Evolutionary conservation across 1,140 invertebrate species (phyloP).

Genomic region (Sarcophaga bullata): DNA sequence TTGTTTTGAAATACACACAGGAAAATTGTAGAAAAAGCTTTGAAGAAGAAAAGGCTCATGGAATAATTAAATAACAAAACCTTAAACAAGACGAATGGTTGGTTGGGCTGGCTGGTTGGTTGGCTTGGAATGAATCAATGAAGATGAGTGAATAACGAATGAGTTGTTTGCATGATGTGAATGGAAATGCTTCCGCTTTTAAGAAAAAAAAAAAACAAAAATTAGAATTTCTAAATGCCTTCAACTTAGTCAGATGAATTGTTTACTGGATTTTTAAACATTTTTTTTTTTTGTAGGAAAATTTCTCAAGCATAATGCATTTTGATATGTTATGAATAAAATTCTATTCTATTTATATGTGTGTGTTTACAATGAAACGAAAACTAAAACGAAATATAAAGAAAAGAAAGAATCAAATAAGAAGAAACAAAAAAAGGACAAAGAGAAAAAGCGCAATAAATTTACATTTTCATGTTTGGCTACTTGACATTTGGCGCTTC

Average conservation of each 20-base stretch:
- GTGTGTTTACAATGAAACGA: background rate
- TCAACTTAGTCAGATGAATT: background rate
- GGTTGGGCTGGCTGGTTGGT: background rate
- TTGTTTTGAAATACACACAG: background rate
- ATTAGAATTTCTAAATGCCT: slow-evolving; percentile 17
- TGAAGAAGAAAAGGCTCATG: background rate
- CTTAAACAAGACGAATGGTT: background rate
- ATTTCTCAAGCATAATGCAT: slow-evolving; percentile 31
- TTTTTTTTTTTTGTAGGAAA: background rate
- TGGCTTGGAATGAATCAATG: background rate
- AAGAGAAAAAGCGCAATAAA: background rate
- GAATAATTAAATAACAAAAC: slow-evolving; percentile 23
- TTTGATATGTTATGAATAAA: slow-evolving; percentile 35
- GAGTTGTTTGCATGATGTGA: slow-evolving; percentile 35
- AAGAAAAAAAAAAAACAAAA: background rate
- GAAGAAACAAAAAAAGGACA: background rate
- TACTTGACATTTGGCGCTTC: slow-evolving; percentile 40
- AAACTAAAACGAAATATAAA: background rate
- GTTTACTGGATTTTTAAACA: background rate
- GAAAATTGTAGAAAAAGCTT: background rate
- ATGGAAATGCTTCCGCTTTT: slow-evolving; percentile 36
- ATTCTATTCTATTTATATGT: background rate
- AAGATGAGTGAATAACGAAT: background rate
- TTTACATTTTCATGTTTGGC: slow-evolving; percentile 39
- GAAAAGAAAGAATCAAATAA: background rate